phyloP scores from a whole-genome alignment of 2,888 invertebrate species.

The Athrips mouffetella region DNA sequence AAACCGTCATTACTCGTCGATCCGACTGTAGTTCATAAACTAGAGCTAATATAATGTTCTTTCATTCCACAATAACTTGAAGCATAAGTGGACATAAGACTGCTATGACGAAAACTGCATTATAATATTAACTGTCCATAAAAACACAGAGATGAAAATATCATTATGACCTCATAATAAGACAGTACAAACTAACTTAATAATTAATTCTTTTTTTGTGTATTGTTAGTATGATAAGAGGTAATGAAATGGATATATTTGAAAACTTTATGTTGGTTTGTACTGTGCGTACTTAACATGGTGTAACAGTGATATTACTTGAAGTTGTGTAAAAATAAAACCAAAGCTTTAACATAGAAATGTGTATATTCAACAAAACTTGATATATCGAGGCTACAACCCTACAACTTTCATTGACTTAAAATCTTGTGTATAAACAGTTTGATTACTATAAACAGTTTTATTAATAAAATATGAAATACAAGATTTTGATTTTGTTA shows the following conservation, averaged over 20 bases:
- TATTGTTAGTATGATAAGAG: too few species aligned
- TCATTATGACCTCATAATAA: too few species aligned
- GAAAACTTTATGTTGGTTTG: too few species aligned
- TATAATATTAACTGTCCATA: background rate
- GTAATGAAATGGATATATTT: too few species aligned
- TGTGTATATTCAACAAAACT: slow-evolving; percentile 29
- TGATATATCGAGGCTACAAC: slow-evolving; percentile 23
- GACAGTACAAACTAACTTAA: too few species aligned
- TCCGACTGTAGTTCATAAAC: slow-evolving; percentile 26
- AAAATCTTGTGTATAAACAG: slow-evolving; percentile 34
- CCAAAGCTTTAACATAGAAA: slow-evolving; percentile 22
- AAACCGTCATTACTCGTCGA: background rate
- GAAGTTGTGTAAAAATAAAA: slow-evolving; percentile 7
- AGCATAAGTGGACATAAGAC: background rate
- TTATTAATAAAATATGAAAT: slow-evolving; percentile 23
- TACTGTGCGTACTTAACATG: background rate
- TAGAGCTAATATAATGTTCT: slow-evolving; percentile 1
- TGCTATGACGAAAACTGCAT: background rate
- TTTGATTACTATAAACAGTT: slow-evolving; percentile 15
- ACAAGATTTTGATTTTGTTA: slow-evolving; percentile 13
- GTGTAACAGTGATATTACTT: background rate
- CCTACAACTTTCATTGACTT: slow-evolving; percentile 24
- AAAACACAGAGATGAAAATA: too few species aligned
- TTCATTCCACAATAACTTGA: slow-evolving; percentile 10
- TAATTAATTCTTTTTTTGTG: too few species aligned